A percentile compares a stretch with the other conserved stretches of the same genome.
These are phyloP conservation scores for Phortica okadai DNA, from an alignment of 2,888 invertebrate species.

Conservation along the genomic window DNA sequence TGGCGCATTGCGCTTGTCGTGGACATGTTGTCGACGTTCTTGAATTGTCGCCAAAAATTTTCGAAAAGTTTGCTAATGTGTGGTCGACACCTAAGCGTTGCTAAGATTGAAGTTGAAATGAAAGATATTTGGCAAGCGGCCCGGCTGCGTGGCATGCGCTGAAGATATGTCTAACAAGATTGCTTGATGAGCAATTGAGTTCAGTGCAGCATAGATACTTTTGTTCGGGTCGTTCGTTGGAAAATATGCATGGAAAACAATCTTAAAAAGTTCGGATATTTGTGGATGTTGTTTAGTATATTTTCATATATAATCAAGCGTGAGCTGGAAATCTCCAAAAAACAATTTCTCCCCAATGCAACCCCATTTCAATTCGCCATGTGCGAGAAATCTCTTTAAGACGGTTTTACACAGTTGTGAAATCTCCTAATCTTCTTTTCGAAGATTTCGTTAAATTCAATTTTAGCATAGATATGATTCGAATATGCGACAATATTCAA, in stretches of 20 bases:
- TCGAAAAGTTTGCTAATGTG: constrained; percentile 52
- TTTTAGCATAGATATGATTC: no score
- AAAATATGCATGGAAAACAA: not conserved
- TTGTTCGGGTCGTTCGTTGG: not conserved
- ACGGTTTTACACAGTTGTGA: no score
- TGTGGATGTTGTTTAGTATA: no score
- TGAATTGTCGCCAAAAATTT: constrained; percentile 24
- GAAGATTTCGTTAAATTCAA: no score
- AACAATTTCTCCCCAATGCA: no score
- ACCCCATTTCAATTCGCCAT: no score
- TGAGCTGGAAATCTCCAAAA: no score
- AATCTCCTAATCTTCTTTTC: no score
- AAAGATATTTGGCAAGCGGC: not conserved
- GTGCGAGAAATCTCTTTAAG: no score
- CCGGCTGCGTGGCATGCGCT: not conserved
- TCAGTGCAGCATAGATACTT: not conserved
- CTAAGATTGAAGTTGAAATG: constrained; percentile 6
- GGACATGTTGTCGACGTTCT: constrained; percentile 26
- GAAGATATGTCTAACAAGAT: not conserved
- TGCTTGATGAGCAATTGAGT: not conserved
- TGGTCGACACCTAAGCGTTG: constrained; percentile 43
- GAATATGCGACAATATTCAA: no score
- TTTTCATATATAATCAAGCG: no score
- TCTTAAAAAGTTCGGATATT: no score
- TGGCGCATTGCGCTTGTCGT: constrained; percentile 55